phyloP scores from a whole-genome alignment of 2,797 vertebrate species.

The Neostethus bicornis region DNA sequence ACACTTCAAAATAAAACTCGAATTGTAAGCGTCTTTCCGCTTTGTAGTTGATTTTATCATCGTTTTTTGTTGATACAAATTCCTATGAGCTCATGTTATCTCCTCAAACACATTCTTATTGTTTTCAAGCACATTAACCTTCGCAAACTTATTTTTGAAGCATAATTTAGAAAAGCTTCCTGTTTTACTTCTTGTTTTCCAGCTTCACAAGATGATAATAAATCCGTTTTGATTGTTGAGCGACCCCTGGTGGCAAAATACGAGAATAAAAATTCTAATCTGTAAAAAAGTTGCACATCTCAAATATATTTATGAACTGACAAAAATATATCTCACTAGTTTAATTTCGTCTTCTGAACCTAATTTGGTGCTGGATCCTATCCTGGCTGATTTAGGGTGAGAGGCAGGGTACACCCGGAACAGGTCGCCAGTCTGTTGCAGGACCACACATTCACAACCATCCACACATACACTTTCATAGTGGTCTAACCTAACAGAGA shows the following conservation, averaged over 20 bases:
- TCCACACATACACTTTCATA: too few species aligned
- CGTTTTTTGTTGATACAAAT: neutral
- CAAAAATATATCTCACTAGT: constrained; percentile 5
- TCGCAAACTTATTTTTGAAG: constrained; percentile 15
- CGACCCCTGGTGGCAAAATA: constrained; percentile 40
- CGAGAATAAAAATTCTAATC: neutral
- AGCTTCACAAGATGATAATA: constrained; percentile 20
- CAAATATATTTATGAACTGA: constrained; percentile 11
- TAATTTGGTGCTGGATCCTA: too few species aligned
- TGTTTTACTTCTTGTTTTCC: neutral
- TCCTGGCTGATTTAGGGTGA: too few species aligned
- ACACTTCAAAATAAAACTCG: constrained; percentile 38
- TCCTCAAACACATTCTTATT: neutral
- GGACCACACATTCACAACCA: too few species aligned
- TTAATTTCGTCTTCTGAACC: too few species aligned
- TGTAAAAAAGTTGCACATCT: constrained; percentile 9
- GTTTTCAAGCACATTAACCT: neutral
- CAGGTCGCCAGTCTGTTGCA: too few species aligned
- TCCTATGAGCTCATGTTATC: too few species aligned
- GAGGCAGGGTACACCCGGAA: too few species aligned
- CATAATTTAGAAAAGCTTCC: neutral
- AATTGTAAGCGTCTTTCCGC: too few species aligned
- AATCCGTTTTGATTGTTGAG: neutral
- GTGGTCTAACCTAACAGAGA: too few species aligned
- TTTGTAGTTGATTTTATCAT: neutral